Base-by-base conservation (phyloP, 1,140 invertebrate genomes). In the Elysia chlorotica region DNA sequence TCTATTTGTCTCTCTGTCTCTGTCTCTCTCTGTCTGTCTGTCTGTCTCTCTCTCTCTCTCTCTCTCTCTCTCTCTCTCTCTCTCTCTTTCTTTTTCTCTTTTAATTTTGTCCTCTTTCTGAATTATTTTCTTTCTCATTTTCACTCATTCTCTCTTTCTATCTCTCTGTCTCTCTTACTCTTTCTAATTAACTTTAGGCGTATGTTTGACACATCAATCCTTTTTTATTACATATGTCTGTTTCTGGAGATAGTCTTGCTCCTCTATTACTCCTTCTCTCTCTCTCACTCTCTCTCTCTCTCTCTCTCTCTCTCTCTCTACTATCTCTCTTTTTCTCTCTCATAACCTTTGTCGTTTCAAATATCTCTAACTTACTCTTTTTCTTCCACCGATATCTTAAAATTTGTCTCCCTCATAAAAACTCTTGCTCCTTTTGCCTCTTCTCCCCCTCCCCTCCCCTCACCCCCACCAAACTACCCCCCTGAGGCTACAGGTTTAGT, bases 81-180 rank as follows among this genome's bases (percentile, higher is more conserved):
- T 69, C 38, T 74, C 72, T 74, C 65, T 38, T 28, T 74, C 56
- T 31, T 25, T 65, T 59, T 74, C 57, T 54, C 41, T 73, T 28
- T 71, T 57, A 25, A n/a, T 53, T 23, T 54, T n/a, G 66, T 36
- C 21, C 41, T 65, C 30, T 70, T 36, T 71, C 37, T 28, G 30
- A 67, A 37, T 30, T 31, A 6, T 31, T 30, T 33, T 30, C 63
- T 65, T 36, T 65, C 31, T 65, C 63, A 36, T 21, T 65, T 36
- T 65, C 63, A 28, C 63, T 36, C 63, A 28, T 21, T 65, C 10
- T 37, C 6, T 37, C 31, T 25, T n/a, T 37, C 19, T 36, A 5
- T 21, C 5, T 33, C 63, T 37, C 31, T 37, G 5, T 65, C 2
- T 65, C 63, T 25, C 14, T 37, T n/a, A 6, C 4, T 36, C 4